Percentiles rank a stretch among this genome's conserved stretches.
These are phyloP conservation scores for Carassius carassius DNA, from an alignment of 2,113 vertebrate species.

Conservation along the genomic window DNA sequence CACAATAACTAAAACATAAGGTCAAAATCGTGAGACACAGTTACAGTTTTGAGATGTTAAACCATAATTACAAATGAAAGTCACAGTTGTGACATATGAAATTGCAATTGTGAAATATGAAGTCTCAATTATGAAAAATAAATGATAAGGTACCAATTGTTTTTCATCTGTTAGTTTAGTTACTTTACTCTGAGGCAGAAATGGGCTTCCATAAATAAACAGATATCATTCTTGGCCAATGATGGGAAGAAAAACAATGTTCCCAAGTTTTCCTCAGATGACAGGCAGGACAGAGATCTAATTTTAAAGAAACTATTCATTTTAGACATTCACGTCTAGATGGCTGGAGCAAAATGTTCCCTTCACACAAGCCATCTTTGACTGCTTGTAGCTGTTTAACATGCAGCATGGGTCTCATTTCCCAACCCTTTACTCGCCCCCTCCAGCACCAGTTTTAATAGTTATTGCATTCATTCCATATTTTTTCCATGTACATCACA, in stretches of 20 bases:
- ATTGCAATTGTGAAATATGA: neutral
- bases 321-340: conserved; percentile 31
- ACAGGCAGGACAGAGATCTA: neutral
- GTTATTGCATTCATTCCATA: conserved; percentile 35
- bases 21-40: no score
- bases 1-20: no score
- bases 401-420: conserved; percentile 56
- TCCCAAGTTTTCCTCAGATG: neutral
- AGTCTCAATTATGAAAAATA: neutral
- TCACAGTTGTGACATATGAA: neutral
- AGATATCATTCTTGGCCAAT: neutral
- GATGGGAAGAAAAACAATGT: neutral
- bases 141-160: neutral
- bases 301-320: conserved; percentile 15
- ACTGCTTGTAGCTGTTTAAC: conserved; percentile 54
- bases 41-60: neutral
- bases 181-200: neutral
- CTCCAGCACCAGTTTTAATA: conserved; percentile 47
- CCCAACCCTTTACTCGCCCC: conserved; percentile 41
- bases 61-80: neutral
- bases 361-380: conserved; percentile 23
- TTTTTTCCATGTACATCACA: conserved; percentile 46
- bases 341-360: conserved; percentile 48
- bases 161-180: neutral
- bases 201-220: neutral